Evolutionary conservation across 2,113 vertebrate genomes (phyloP).

Genomic region (Corythornis madagascariensis): DNA sequence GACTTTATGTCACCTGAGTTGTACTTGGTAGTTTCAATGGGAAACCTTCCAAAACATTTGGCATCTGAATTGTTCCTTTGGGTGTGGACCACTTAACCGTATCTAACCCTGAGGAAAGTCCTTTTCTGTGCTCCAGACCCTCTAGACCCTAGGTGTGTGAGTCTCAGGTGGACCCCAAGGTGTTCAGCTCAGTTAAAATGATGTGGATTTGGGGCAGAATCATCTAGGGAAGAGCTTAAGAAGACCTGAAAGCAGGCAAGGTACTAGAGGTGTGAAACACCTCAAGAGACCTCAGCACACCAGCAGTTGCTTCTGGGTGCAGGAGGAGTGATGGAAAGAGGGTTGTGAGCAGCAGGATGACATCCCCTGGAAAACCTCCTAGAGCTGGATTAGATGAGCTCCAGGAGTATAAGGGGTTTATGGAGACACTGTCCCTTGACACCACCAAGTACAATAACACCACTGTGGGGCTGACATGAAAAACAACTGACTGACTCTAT

Average conservation of each 20-base stretch:
- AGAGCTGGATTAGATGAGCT: neutral
- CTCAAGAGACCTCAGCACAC: neutral
- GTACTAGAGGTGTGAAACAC: neutral
- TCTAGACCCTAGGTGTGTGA: neutral
- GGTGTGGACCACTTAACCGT: neutral
- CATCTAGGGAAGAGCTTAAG: neutral
- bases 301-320: neutral
- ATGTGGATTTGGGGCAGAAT: neutral
- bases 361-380: neutral
- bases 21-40: neutral
- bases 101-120: neutral
- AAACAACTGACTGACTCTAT: neutral
- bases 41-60: neutral
- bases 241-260: neutral
- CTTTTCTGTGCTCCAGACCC: neutral
- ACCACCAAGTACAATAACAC: neutral
- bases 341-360: neutral
- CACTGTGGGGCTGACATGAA: accelerated
- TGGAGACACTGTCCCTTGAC: neutral
- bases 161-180: neutral
- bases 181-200: neutral
- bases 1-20: neutral
- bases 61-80: neutral
- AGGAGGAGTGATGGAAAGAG: neutral
- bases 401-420: neutral